Conservation (phyloP, 2,113 vertebrate genomes). For the Cebus imitator region DNA sequence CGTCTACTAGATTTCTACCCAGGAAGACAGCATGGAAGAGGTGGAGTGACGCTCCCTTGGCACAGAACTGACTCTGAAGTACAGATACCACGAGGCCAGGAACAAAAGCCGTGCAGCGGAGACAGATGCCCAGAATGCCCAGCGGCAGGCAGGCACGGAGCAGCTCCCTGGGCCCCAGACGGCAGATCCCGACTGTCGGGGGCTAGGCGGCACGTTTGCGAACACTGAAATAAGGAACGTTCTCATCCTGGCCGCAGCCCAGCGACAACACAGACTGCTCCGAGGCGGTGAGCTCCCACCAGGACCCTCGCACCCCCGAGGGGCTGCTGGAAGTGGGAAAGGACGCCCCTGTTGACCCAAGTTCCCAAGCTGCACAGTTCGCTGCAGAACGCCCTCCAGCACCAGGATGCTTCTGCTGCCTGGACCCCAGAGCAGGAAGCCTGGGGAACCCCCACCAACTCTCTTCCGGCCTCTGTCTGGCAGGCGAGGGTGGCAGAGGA, state of each 20-base stretch:
- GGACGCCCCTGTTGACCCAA: fast-evolving
- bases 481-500: background rate
- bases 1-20: fast-evolving
- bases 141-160: background rate
- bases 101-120: background rate
- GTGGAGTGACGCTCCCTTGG: fast-evolving
- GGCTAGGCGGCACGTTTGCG: fast-evolving
- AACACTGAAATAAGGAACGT: fast-evolving
- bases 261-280: fast-evolving
- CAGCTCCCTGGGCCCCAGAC: fast-evolving
- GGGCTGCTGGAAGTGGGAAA: background rate
- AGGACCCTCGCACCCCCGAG: background rate
- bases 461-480: slow-evolving; percentile 44
- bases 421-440: background rate
- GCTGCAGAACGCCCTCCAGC: background rate
- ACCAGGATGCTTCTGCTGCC: background rate
- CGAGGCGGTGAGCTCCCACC: background rate
- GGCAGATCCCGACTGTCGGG: fast-evolving
- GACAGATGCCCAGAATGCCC: fast-evolving
- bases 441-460: slow-evolving; percentile 49
- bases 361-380: fast-evolving
- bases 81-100: background rate
- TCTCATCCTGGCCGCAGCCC: fast-evolving
- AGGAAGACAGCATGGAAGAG: background rate
- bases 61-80: background rate